Base-by-base conservation (phyloP, 2,888 invertebrate species). In the Maniola hyperantus region DNA sequence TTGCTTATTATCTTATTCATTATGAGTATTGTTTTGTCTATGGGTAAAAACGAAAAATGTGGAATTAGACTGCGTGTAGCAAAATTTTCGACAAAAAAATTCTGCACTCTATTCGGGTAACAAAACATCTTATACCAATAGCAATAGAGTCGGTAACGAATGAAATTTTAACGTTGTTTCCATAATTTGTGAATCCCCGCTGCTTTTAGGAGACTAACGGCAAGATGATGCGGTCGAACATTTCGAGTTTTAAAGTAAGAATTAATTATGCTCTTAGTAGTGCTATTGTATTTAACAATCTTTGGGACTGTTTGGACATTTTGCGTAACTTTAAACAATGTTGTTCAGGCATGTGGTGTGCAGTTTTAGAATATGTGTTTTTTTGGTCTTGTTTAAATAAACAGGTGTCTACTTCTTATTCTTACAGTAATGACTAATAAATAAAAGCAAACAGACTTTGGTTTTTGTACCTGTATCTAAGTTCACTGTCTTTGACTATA, bases 181-280 rank as follows among this genome's bases (percentile, higher is more conserved):
- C 64, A 60, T 65, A 64, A 63, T 63, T 71, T 74, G 72, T 73
- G 75, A 75, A 76, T 74, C 69, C 84, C 84, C 78, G 86, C 85
- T 87, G 87, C 73, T 84, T 89, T 89, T 85, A 87, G 79, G 85
- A 85, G 81, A 78, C 78, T 89, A 89, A 90, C 90, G 87, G 88
- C 83, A 80, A 81, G 83, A 82, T 82, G 82, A 82, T 82, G 82
- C 79, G 88, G 87, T 85, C 83, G 80, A 85, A 86, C 81, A 80
- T 84, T 84, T 83, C 76, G 79, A 82, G 83, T 80, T 85, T 84
- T 44, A 81, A 75, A 81, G 80, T 74, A 80, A 82, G 84, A 85
- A 88, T 89, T 90, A 90, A 91, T 90, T 89, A 89, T 87, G 84
- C 83, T 87, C 88, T 88, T 89, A 89, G 85, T 87, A 85, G 84